These are phyloP conservation scores for Latrodectus elegans DNA, from an alignment of 2,888 invertebrate species.

Conservation along the genomic window DNA sequence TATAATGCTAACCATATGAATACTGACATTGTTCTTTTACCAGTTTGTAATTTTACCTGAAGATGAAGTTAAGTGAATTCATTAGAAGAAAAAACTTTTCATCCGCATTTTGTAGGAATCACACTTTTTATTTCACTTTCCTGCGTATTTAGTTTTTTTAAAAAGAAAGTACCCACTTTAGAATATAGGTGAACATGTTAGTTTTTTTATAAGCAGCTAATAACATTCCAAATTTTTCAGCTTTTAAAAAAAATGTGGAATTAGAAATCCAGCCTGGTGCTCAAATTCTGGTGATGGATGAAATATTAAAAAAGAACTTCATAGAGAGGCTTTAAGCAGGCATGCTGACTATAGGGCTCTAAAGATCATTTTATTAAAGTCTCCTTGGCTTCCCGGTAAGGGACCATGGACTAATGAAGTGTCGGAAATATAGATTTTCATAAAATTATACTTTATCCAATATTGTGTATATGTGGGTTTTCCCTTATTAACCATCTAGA, in stretches of 20 bases:
- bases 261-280: constrained; percentile 37
- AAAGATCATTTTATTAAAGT: constrained; percentile 12
- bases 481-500: background rate
- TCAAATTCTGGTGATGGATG: constrained; percentile 50
- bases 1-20: too few species aligned
- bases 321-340: background rate
- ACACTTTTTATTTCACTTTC: too few species aligned
- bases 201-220: background rate
- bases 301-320: constrained; percentile 20
- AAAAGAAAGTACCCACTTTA: background rate
- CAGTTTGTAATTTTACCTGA: too few species aligned
- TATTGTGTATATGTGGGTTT: too few species aligned
- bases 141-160: too few species aligned
- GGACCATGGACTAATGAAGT: constrained; percentile 23
- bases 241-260: constrained; percentile 37
- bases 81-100: too few species aligned
- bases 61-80: too few species aligned
- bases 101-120: too few species aligned
- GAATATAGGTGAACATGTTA: background rate
- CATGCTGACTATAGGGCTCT: constrained; percentile 18
- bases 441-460: background rate
- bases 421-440: constrained; percentile 13
- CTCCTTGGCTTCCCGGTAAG: constrained; percentile 44
- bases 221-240: constrained; percentile 43
- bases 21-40: too few species aligned